These are phyloP conservation scores for Struthio camelus DNA, from an alignment of 2,113 vertebrate genomes.

Conservation along the genomic window DNA sequence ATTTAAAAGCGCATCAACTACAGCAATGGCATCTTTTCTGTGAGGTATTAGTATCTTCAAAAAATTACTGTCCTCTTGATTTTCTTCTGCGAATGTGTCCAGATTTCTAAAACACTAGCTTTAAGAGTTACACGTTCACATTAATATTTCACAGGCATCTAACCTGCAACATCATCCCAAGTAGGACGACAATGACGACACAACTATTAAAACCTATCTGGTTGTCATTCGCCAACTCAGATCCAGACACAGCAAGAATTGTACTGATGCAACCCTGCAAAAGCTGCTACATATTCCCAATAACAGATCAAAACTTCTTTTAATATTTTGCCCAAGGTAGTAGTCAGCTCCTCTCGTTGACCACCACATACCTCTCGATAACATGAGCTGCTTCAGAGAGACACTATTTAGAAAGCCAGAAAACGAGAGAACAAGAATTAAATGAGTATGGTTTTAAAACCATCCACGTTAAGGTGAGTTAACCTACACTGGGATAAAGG, in stretches of 20 bases:
- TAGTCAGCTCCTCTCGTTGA: not conserved
- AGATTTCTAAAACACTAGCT: not conserved
- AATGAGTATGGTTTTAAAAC: not conserved
- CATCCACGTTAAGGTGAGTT: not conserved
- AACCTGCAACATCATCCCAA: constrained; percentile 57
- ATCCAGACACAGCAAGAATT: not conserved
- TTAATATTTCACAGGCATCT: constrained; percentile 38
- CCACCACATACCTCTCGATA: not conserved
- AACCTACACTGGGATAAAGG: not conserved
- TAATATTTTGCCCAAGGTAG: not conserved
- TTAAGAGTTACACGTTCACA: not conserved
- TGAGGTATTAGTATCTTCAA: not conserved
- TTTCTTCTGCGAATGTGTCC: not conserved
- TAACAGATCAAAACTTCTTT: not conserved
- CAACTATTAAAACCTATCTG: constrained; percentile 32
- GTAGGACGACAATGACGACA: constrained; percentile 39
- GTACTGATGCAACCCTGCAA: not conserved
- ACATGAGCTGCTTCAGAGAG: not conserved
- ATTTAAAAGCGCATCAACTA: not conserved
- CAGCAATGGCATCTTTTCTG: not conserved
- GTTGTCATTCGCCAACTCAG: constrained; percentile 14
- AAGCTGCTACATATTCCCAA: not conserved
- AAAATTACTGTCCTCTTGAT: not conserved
- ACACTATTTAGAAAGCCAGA: not conserved
- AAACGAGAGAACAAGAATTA: not conserved